Evolutionary conservation across 2,797 vertebrate species (phyloP).

Genomic region (Linurgus olivaceus): DNA sequence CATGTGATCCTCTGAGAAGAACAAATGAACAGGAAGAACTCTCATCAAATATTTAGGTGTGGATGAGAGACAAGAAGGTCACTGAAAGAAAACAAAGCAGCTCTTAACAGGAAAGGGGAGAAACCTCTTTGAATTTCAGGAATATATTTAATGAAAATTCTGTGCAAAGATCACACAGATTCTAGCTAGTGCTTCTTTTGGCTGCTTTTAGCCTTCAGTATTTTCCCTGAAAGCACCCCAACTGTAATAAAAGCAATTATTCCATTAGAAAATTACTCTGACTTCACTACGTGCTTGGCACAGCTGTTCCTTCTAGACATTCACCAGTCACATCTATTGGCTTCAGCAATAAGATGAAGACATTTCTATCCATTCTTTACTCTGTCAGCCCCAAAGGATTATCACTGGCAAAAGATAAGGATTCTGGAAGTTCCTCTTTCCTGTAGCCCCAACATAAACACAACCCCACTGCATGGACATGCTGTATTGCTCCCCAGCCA

Average conservation of each 20-base stretch:
- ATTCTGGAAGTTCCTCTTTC: not conserved
- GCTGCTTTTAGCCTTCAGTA: not conserved
- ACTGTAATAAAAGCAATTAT: not conserved
- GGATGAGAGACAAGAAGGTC: not conserved
- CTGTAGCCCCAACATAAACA: not conserved
- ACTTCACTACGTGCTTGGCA: not conserved
- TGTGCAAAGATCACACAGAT: not conserved
- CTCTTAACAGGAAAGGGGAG: not conserved
- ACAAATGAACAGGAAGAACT: not conserved
- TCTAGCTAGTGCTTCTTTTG: not conserved
- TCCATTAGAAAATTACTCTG: not conserved
- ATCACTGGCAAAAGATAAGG: not conserved
- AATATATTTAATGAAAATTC: not conserved
- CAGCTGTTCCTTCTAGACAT: not conserved
- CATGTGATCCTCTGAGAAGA: not conserved
- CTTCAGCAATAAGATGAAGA: not conserved
- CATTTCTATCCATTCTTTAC: accelerated
- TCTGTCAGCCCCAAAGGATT: not conserved
- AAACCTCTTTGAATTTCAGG: not conserved
- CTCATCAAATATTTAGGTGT: constrained; percentile 33
- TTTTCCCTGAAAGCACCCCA: not conserved
- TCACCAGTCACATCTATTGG: not conserved
- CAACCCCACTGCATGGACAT: not conserved
- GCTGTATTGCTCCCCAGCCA: not conserved
- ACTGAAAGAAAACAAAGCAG: not conserved